Percentiles rank a stretch among this genome's conserved stretches.
Evolutionary conservation across 2,113 vertebrate genomes (phyloP).

Genomic region (Nannobrachium achirus): DNA sequence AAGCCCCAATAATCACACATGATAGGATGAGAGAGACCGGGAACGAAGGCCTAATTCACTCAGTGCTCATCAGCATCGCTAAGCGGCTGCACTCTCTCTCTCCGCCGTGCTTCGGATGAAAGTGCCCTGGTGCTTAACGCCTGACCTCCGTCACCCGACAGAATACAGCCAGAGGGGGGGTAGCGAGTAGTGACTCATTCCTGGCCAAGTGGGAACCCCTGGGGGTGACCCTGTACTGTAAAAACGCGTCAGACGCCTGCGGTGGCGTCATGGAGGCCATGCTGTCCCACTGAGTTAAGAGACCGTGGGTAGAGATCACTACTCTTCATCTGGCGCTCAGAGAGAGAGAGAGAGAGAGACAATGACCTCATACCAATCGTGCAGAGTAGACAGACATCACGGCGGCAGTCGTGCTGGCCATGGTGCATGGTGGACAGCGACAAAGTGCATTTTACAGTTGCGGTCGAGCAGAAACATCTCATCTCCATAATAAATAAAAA

Average conservation of each 20-base stretch:
- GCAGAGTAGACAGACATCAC: constrained; percentile 51
- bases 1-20: no score
- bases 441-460: constrained; percentile 16
- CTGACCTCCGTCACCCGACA: constrained; percentile 45
- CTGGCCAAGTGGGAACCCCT: constrained; percentile 44
- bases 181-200: constrained; percentile 57
- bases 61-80: constrained; percentile 44
- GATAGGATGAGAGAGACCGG: no score
- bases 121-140: constrained; percentile 59
- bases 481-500: no score
- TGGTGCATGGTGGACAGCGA: no score
- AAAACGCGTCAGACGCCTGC: constrained; percentile 60
- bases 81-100: constrained; percentile 26
- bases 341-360: constrained; percentile 18
- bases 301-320: constrained; percentile 45
- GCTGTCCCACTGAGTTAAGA: constrained; percentile 59
- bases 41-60: constrained; percentile 36
- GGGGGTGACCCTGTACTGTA: constrained; percentile 44
- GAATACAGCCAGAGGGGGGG: constrained; percentile 22
- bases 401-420: constrained; percentile 6
- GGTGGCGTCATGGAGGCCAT: constrained; percentile 32
- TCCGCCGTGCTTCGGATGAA: constrained; percentile 38
- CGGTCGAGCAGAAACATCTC: neutral
- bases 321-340: constrained; percentile 23
- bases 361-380: constrained; percentile 59